Conservation (phyloP, 2,113 vertebrate genomes). For the Accipiter cooperii region DNA sequence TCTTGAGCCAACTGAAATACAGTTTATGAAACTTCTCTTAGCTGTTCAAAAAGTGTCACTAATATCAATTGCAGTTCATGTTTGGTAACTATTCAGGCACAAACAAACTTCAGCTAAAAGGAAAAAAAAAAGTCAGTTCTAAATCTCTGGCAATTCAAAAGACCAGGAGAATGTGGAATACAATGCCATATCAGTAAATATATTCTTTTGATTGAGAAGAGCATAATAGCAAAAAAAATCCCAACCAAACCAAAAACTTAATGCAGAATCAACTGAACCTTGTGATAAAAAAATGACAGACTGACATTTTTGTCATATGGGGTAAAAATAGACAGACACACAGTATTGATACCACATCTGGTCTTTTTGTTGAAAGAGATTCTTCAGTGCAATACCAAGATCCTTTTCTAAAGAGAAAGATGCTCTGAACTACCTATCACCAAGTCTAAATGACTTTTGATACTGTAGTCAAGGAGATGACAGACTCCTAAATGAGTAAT, state of each 20-base stretch:
- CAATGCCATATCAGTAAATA: background rate
- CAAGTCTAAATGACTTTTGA: background rate
- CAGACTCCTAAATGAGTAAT: background rate
- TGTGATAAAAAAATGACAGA: background rate
- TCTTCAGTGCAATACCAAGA: background rate
- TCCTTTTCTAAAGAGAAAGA: background rate
- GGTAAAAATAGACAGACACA: background rate
- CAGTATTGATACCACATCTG: background rate
- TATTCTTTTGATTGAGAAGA: background rate
- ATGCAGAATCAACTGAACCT: background rate
- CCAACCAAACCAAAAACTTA: background rate
- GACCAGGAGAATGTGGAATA: background rate
- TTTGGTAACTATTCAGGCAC: background rate
- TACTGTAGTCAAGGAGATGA: background rate
- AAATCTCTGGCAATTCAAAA: background rate
- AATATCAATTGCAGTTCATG: background rate
- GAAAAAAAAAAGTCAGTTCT: background rate
- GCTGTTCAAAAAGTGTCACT: background rate
- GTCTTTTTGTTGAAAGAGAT: background rate
- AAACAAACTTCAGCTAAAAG: background rate
- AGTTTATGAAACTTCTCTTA: too few relatives aligned
- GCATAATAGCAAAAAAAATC: background rate
- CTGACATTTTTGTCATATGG: background rate
- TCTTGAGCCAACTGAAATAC: background rate
- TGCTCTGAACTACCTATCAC: background rate